Base-by-base conservation (phyloP, 2,888 invertebrate genomes). In the Diplolepis rosae region DNA sequence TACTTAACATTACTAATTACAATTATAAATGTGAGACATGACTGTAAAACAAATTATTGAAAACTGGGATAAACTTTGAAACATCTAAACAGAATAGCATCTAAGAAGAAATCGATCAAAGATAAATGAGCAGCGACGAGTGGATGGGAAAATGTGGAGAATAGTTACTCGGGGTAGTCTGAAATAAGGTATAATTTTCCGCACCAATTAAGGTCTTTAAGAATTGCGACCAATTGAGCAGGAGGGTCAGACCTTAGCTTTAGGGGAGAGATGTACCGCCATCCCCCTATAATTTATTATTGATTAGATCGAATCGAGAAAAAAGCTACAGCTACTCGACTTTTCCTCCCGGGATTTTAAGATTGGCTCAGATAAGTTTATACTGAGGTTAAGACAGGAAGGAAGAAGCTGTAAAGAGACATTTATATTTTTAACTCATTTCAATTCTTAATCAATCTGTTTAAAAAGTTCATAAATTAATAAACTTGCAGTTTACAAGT, bases 161-260 rank as follows among this genome's bases (percentile, higher is more conserved):
- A 66, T 30, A 45, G 22, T 13, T 65, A 28, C 68, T 71, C 32
- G 67, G 76, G 76, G 70, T 69, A 66, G 73, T 69, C 70, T 70
- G 67, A 72, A 87, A 88, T 88, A 88, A 88, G 88, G 87, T 88
- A 88, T 88, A 88, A 88, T 88, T 88, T 88, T 87, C 86, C 87
- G 87, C 88, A 84, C 88, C 88, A 88, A 88, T 88, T 88, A 88
- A 88, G 88, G 88, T 88, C 88, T 88, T 88, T 87, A 88, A 88
- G 88, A 88, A 88, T 88, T 87, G 87, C 83, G 85, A 88, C 87
- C 88, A 88, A 88, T 88, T 86, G 88, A 88, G 87, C 87, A 83
- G 85, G 85, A 87, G 87, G 87, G 87, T 88, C 87, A 86, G 85
- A 80, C 83, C 82, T 85, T 84, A 83, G 84, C 83, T 84, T 80